phyloP scores from a whole-genome alignment of 2,888 invertebrate species.

The Leptopilina drosophilae region DNA sequence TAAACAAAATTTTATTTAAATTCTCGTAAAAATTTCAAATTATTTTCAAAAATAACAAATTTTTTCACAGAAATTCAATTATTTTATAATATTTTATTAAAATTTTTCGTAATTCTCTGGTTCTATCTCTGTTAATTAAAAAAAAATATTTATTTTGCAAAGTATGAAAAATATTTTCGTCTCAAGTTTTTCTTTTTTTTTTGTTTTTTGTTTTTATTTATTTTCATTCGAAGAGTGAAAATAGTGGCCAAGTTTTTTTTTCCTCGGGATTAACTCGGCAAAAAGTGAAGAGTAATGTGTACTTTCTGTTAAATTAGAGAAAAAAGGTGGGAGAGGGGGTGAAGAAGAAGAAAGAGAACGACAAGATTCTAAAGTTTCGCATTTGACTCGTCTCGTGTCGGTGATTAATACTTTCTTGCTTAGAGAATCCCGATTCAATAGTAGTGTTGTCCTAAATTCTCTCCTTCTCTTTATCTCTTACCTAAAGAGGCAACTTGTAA shows the following conservation, averaged over 20 bases:
- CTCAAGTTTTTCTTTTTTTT: too few species aligned
- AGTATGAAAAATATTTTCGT: too few species aligned
- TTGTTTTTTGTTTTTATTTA: too few species aligned
- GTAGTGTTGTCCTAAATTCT: conserved; percentile 19
- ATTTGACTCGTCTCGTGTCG: conserved; percentile 23
- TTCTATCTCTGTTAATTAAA: too few species aligned
- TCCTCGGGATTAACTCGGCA: neutral
- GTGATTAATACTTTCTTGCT: conserved; percentile 36
- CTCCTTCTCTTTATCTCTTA: neutral
- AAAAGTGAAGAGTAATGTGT: conserved; percentile 16
- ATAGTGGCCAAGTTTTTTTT: conserved; percentile 1
- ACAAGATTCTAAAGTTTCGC: neutral
- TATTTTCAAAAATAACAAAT: too few species aligned
- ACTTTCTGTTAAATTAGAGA: conserved; percentile 15
- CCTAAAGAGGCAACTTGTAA: conserved; percentile 35
- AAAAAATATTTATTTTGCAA: too few species aligned
- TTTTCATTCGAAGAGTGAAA: too few species aligned
- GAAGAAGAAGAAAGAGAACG: neutral
- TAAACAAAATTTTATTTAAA: too few species aligned
- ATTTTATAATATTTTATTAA: too few species aligned
- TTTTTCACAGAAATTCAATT: too few species aligned
- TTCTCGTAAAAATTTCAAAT: too few species aligned
- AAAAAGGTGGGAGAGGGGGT: neutral
- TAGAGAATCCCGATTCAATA: conserved; percentile 1
- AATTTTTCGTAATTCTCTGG: too few species aligned